Evolutionary conservation across 2,113 vertebrate genomes (phyloP).

Genomic region (Oplegnathus fasciatus): DNA sequence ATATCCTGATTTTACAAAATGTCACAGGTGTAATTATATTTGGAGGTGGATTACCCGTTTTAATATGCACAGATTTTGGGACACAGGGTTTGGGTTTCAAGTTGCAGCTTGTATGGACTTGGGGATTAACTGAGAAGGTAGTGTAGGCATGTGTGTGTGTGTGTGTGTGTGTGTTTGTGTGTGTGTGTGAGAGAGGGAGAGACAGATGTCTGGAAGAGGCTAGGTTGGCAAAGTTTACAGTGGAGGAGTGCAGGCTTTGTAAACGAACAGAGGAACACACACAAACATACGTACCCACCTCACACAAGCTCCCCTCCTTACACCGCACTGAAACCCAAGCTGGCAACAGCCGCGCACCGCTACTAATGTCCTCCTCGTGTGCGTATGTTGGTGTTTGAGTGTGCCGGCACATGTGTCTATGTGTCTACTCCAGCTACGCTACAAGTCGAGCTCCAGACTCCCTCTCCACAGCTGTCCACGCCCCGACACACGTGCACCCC

Average conservation of each 20-base stretch:
- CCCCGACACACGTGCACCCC: conserved; percentile 46
- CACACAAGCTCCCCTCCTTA: conserved; percentile 46
- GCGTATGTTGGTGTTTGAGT: conserved; percentile 9
- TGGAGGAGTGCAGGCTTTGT: conserved; percentile 59
- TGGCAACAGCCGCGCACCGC: conserved; percentile 31
- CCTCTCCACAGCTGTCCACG: conserved; percentile 34
- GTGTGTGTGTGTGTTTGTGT: conserved; percentile 24
- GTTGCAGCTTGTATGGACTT: conserved; percentile 54
- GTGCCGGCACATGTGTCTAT: conserved; percentile 5
- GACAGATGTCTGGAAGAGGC: conserved; percentile 70
- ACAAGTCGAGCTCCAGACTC: conserved; percentile 8
- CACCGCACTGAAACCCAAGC: conserved; percentile 51
- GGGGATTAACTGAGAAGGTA: conserved; percentile 50
- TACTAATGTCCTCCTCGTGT: conserved; percentile 36
- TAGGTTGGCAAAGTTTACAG: conserved; percentile 61
- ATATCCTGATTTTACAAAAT: conserved; percentile 39
- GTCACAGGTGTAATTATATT: conserved; percentile 27
- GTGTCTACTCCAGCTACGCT: conserved; percentile 9
- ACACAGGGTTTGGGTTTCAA: conserved; percentile 38
- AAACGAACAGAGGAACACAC: conserved; percentile 69
- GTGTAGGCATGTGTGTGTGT: conserved; percentile 9
- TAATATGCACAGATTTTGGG: conserved; percentile 38
- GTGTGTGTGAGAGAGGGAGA: conserved; percentile 25
- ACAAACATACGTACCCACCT: conserved; percentile 63
- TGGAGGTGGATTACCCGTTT: conserved; percentile 20